These are phyloP conservation scores for Sander lucioperca DNA, from an alignment of 2,113 vertebrate species.

Conservation along the genomic window DNA sequence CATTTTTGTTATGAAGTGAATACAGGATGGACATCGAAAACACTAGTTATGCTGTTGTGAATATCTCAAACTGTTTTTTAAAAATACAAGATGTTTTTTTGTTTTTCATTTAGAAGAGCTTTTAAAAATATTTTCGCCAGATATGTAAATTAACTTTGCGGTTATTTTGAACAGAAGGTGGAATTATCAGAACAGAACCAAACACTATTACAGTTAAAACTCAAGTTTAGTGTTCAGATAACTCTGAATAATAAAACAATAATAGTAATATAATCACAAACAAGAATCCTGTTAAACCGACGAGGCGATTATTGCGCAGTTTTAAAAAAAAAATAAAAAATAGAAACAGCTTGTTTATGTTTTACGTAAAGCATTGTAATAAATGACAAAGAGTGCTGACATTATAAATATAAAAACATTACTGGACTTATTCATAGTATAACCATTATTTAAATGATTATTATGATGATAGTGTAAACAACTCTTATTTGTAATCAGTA, in stretches of 20 bases:
- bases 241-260: not conserved
- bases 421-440: not conserved
- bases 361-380: slow-evolving; percentile 5
- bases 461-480: not conserved
- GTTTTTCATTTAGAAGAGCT: not conserved
- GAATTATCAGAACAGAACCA: not conserved
- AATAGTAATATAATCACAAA: not conserved
- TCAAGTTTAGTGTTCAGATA: not conserved
- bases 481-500: not conserved
- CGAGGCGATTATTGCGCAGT: not conserved
- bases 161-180: slow-evolving; percentile 4
- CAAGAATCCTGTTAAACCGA: not conserved
- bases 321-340: not conserved
- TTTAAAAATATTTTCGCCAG: not conserved
- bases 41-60: not conserved
- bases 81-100: not conserved
- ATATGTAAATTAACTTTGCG: not conserved
- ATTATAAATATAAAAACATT: not conserved
- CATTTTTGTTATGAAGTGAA: slow-evolving; percentile 74
- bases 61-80: not conserved
- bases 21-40: slow-evolving; percentile 34
- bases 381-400: not conserved
- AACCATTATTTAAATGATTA: not conserved
- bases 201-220: not conserved
- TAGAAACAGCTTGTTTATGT: slow-evolving; percentile 33